phyloP scores from a whole-genome alignment of 2,888 invertebrate genomes.

The Psylliodes chrysocephalus region DNA sequence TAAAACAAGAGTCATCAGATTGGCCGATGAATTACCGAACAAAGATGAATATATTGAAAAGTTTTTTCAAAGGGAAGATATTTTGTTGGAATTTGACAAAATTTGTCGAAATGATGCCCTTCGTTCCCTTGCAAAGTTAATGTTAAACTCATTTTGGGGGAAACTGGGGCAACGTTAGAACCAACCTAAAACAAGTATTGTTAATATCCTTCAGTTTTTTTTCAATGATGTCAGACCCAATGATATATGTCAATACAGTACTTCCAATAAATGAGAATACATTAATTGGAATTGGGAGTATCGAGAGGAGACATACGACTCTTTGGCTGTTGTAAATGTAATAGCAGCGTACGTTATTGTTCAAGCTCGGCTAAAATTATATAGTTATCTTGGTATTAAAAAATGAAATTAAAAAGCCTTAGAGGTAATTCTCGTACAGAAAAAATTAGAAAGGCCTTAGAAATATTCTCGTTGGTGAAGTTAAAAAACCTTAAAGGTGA shows the following conservation, averaged over 20 bases:
- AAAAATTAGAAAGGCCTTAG: no score
- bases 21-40: slow-evolving; percentile 48
- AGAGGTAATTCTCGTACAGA: no score
- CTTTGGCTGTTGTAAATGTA: slow-evolving; percentile 48
- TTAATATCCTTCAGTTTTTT: slow-evolving; percentile 4
- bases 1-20: slow-evolving; percentile 50
- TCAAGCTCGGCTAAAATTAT: slow-evolving; percentile 32
- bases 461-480: no score
- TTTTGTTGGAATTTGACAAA: slow-evolving; percentile 19
- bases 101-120: slow-evolving; percentile 7
- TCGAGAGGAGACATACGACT: slow-evolving; percentile 36
- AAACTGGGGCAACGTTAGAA: slow-evolving; percentile 21
- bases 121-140: slow-evolving; percentile 48
- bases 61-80: slow-evolving; percentile 44
- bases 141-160: slow-evolving; percentile 52
- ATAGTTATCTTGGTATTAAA: slow-evolving; percentile 51
- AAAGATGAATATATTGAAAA: slow-evolving; percentile 43
- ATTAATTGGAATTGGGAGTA: slow-evolving; percentile 43
- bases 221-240: not conserved
- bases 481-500: no score
- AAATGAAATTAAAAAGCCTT: no score
- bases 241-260: not conserved
- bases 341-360: slow-evolving; percentile 49
- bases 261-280: slow-evolving; percentile 25
- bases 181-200: slow-evolving; percentile 17